Percentiles rank a stretch among this genome's conserved stretches.
Conservation (phyloP, 1,140 invertebrate genomes). For the Magallana gigas region DNA sequence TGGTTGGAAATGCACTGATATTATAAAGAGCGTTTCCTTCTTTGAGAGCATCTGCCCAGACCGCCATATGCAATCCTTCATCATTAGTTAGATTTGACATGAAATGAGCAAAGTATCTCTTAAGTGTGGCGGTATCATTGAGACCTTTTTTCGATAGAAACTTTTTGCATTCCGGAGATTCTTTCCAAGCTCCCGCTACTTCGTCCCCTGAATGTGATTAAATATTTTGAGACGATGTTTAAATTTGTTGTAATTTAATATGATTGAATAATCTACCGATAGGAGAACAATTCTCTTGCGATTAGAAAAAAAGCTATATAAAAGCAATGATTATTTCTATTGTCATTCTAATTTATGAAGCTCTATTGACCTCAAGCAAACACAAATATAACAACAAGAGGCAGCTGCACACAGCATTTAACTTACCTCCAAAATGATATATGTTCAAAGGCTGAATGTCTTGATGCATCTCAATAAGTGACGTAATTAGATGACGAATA, state of each 20-base stretch:
- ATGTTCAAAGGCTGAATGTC: slow-evolving; percentile 69
- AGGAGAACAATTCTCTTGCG: too few species aligned
- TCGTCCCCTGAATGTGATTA: slow-evolving; percentile 68
- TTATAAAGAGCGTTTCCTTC: slow-evolving; percentile 57
- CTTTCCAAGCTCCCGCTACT: slow-evolving; percentile 64
- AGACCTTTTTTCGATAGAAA: background rate
- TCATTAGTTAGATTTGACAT: slow-evolving; percentile 57
- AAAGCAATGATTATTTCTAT: too few species aligned
- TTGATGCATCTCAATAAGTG: slow-evolving; percentile 63
- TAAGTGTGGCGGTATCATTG: background rate
- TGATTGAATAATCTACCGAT: too few species aligned
- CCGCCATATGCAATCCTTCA: slow-evolving; percentile 62
- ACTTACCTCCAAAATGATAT: slow-evolving; percentile 75
- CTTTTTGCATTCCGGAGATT: slow-evolving; percentile 64
- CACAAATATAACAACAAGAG: too few species aligned
- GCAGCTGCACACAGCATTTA: background rate
- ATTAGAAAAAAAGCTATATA: too few species aligned
- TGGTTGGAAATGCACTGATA: slow-evolving; percentile 35
- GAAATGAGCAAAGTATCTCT: slow-evolving; percentile 62
- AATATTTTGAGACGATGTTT: too few species aligned
- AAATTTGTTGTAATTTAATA: too few species aligned
- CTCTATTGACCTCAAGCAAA: too few species aligned
- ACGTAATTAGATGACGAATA: slow-evolving; percentile 59
- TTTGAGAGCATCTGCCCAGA: slow-evolving; percentile 74
- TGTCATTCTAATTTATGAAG: too few species aligned